Evolutionary conservation across 2,113 vertebrate genomes (phyloP), one percentile per base, ranked within the genome.

Genomic region (Thunnus thynnus): DNA sequence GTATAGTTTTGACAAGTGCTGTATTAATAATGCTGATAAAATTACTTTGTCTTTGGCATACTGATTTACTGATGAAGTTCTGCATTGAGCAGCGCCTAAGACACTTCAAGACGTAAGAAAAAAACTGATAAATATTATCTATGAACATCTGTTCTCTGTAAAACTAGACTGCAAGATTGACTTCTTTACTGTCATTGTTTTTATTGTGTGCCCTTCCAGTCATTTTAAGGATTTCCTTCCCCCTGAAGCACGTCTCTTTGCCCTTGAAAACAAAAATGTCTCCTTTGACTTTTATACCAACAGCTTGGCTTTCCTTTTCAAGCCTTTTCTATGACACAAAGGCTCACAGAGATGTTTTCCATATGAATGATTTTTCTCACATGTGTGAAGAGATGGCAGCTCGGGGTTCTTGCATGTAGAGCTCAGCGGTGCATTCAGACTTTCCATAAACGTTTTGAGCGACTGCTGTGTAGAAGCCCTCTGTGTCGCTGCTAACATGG

Each of bases 341-440:
- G 17, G 20, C 51, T 62, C 22, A 62, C 0, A 5, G 18, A 70
- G 22, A 46, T 11, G 0, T 13, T 30, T 20, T 69, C 13, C 13
- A 30, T 30, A 20, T 17, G 3, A 63, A 58, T 20, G 2, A 13
- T 9, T 16, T 17, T 11, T 62, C 96, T 95, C 95, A 97, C 97
- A 96, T 96, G 84, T 97, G 96, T 12, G 96, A 96, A 13, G 96
- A 84, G 25, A 97, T 92, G 1, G 96, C 95, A 0, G 96, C 94
- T 25, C 97, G 94, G 0, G 96, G 96, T 83, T 99, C 98, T 80
- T 97, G 96, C 89, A 99, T 94, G 0, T 98, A 97, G 17, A 99
- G 96, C 91, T 99, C 97, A 0, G 97, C 97, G 0, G 97, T 97
- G 82, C 96, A 96, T 57, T 97, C 95, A 1, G 95, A 94, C 8